These are phyloP conservation scores for Apocheima hispidaria DNA, from an alignment of 2,888 invertebrate species.

Conservation along the genomic window DNA sequence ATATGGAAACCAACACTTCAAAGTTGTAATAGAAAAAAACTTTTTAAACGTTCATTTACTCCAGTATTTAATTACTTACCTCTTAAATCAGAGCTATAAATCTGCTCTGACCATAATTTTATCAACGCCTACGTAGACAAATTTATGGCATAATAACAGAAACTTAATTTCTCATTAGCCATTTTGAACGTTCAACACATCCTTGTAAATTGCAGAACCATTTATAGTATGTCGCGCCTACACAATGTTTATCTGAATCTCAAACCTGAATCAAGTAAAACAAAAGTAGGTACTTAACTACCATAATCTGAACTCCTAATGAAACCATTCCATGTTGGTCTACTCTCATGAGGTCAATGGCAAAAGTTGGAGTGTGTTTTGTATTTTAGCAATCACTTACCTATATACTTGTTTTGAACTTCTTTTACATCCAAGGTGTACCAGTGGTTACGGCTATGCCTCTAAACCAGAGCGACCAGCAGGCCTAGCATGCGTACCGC, in stretches of 20 bases:
- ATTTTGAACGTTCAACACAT: conserved; percentile 26
- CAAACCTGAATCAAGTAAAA: conserved; percentile 18
- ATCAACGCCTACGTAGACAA: conserved; percentile 20
- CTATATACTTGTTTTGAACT: neutral
- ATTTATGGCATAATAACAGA: conserved; percentile 23
- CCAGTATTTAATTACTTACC: neutral
- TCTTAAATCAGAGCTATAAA: conserved; percentile 9
- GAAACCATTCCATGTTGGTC: conserved; percentile 28
- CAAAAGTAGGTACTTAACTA: conserved; percentile 21
- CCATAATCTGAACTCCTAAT: conserved; percentile 18
- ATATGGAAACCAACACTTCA: neutral
- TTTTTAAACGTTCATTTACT: neutral
- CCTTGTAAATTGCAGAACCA: conserved; percentile 33
- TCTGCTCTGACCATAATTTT: conserved; percentile 14
- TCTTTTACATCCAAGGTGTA: neutral
- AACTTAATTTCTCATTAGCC: conserved; percentile 29
- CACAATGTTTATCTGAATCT: conserved; percentile 36
- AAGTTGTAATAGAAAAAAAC: neutral
- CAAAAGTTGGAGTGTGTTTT: conserved; percentile 20
- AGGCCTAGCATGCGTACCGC: no score
- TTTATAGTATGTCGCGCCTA: conserved; percentile 36
- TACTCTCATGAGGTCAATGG: conserved; percentile 32
- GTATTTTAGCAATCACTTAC: neutral
- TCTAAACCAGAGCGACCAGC: no score
- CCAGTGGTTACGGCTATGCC: no score